These are phyloP conservation scores for Hemichromis elongatus DNA, from an alignment of 2,113 vertebrate genomes.

Conservation along the genomic window DNA sequence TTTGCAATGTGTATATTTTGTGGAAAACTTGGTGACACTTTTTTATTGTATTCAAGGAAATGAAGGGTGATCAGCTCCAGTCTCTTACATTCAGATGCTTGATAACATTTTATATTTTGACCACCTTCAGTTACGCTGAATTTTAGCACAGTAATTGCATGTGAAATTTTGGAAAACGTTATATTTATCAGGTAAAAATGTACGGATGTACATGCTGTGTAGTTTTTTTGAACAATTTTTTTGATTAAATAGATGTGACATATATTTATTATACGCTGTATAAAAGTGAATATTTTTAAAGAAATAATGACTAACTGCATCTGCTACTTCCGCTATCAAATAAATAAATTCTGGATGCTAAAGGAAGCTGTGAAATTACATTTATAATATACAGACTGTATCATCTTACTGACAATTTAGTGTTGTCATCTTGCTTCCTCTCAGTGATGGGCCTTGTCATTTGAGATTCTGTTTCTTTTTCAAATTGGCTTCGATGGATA, in stretches of 20 bases:
- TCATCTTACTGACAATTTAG: not conserved
- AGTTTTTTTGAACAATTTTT: not conserved
- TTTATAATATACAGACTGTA: not conserved
- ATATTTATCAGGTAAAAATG: not conserved
- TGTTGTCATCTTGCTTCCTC: not conserved
- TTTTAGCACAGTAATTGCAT: not conserved
- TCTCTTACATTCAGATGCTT: not conserved
- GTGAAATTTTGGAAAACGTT: not conserved
- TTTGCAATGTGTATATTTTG: not conserved
- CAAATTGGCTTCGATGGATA: conserved; percentile 27
- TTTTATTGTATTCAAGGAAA: not conserved
- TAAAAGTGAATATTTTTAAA: not conserved
- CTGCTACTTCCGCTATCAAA: not conserved
- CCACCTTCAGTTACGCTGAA: not conserved
- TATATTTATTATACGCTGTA: not conserved
- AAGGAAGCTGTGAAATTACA: not conserved
- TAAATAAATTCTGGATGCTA: not conserved
- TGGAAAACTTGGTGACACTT: not conserved
- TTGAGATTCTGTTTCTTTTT: conserved; percentile 31
- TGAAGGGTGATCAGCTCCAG: not conserved
- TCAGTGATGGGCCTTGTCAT: not conserved
- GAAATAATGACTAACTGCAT: not conserved
- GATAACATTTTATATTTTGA: not conserved
- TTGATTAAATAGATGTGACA: not conserved
- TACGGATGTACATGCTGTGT: not conserved